Conservation (phyloP, 1,140 invertebrate species). For the Eupeodes corollae region DNA sequence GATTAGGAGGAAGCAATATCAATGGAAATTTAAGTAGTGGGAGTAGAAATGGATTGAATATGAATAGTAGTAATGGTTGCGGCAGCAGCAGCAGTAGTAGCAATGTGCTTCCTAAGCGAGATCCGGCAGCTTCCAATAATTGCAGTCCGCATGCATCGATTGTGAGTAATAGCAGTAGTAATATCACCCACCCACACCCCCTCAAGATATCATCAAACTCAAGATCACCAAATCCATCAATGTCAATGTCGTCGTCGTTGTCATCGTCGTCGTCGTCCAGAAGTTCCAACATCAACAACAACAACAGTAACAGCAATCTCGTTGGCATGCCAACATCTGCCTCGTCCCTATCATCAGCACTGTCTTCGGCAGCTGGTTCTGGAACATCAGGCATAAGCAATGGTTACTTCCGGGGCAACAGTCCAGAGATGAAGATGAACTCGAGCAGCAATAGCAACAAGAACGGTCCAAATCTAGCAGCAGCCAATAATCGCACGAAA, state of each 20-base stretch:
- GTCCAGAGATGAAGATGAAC: too few species aligned
- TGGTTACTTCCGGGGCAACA: constrained; percentile 7
- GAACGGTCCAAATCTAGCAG: too few species aligned
- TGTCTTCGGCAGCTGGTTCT: neutral
- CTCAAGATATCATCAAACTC: constrained; percentile 9
- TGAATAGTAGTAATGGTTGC: constrained; percentile 28
- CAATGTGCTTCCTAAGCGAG: constrained; percentile 13
- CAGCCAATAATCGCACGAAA: too few species aligned
- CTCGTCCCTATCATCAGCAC: neutral
- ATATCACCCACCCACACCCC: constrained; percentile 7
- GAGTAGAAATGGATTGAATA: constrained; percentile 1
- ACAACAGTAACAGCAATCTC: constrained; percentile 7
- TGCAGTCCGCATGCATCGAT: too few species aligned
- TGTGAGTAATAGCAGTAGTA: constrained; percentile 8
- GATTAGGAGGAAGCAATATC: constrained; percentile 1
- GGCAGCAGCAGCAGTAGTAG: constrained; percentile 27
- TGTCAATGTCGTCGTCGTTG: constrained; percentile 26
- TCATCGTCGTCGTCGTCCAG: constrained; percentile 24
- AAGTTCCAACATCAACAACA: constrained; percentile 10
- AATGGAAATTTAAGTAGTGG: neutral
- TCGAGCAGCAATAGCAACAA: too few species aligned
- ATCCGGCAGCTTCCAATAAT: constrained; percentile 23
- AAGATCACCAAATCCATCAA: constrained; percentile 30
- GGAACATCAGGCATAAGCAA: constrained; percentile 15
- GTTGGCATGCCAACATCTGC: neutral